Conservation (phyloP, 2,113 vertebrate species). For the Eidolon helvum region DNA sequence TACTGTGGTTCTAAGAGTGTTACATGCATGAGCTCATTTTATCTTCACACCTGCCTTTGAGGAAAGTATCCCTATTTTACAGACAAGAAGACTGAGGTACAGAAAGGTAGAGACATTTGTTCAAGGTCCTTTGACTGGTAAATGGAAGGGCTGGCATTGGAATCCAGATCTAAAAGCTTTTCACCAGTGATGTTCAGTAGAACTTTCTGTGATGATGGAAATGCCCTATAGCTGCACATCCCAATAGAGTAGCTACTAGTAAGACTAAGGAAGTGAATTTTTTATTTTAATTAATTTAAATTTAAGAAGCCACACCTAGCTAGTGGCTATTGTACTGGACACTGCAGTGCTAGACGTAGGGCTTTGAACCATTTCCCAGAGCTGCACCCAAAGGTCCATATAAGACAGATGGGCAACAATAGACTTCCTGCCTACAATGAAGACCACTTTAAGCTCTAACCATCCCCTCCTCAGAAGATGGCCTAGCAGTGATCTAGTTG, state of each 20-base stretch:
- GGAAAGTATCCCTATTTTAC: neutral
- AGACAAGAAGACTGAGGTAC: neutral
- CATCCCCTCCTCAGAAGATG: neutral
- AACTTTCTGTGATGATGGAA: neutral
- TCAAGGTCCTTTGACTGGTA: neutral
- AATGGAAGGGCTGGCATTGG: neutral
- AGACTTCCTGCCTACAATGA: neutral
- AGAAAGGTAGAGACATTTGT: constrained; percentile 15
- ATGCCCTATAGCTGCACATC: neutral
- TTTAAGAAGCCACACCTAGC: neutral
- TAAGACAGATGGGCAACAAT: neutral
- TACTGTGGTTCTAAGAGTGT: neutral
- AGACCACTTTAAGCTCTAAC: neutral
- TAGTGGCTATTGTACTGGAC: neutral
- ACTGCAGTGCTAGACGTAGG: neutral
- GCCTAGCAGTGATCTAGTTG: neutral
- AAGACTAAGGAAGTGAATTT: neutral
- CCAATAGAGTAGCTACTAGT: neutral
- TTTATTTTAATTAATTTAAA: neutral
- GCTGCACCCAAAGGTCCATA: neutral
- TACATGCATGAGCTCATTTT: neutral
- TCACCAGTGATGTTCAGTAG: neutral
- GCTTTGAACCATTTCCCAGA: neutral
- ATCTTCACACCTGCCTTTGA: neutral
- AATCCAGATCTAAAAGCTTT: neutral